Base-by-base conservation (phyloP, 2,113 vertebrate species). In the Strix uralensis region DNA sequence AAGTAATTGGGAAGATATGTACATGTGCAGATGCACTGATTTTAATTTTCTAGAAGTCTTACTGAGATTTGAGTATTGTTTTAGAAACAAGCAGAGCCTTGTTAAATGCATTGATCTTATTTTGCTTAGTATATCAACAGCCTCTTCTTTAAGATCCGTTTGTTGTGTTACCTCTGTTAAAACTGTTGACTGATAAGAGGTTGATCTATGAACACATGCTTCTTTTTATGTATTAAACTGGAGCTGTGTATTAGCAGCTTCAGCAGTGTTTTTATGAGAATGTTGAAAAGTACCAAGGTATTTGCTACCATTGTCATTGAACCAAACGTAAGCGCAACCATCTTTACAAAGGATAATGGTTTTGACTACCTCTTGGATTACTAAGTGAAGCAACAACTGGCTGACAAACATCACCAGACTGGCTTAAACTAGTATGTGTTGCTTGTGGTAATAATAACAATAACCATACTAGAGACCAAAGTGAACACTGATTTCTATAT, bases 381-480 rank as follows among this genome's bases (percentile, higher is more conserved):
- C 82, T 96, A 97, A 91, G 44, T 96, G 97, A 93, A 72, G 88
- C 96, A 96, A 89, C 93, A 97, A 94, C 91, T 97, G 95, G 94
- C 92, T 97, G 89, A 95, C 88, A 94, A 91, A 93, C 81, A 96
- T 96, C 97, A 95, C 96, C 97, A 97, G 97, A 97, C 97, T 98
- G 95, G 90, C 96, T 98, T 97, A 97, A 97, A 96, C 95, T 96
- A 97, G 85, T 96, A 70, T 97, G 95, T 81, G 88, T 97, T 98
- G 94, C 93, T 98, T 97, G 94, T 97, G 90, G 81, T 97, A 97
- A 97, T 97, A 97, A 95, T 95, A 96, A 92, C 91, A 97, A 93
- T 97, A 97, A 96, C 95, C 96, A 97, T 98, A 96, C 96, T 97
- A 97, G 97, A 98, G 97, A 98, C 98, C 98, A 98, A 98, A 98